These are phyloP conservation scores for Lepilemur ruficaudatus DNA, from an alignment of 2,797 vertebrate genomes.

Conservation along the genomic window DNA sequence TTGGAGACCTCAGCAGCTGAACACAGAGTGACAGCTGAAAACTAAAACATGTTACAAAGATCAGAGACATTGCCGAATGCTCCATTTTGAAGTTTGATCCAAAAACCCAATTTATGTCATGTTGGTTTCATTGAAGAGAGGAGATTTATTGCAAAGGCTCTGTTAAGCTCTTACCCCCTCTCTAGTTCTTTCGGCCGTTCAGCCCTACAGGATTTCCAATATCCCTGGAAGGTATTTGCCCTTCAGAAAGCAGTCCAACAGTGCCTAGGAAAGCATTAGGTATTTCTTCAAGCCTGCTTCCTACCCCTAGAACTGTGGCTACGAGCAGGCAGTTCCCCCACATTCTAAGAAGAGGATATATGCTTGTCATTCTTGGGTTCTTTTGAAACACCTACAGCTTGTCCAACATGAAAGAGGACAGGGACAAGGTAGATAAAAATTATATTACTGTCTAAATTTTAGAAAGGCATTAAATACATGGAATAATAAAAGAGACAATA, in stretches of 20 bases:
- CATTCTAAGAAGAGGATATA: background rate
- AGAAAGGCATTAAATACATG: background rate
- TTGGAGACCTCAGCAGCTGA: slow-evolving; percentile 78
- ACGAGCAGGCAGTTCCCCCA: background rate
- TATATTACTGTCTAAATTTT: background rate
- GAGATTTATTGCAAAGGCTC: slow-evolving; percentile 58
- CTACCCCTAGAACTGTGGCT: background rate
- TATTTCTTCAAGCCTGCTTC: background rate
- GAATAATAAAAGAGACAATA: background rate
- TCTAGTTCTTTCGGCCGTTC: slow-evolving; percentile 38
- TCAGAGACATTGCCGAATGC: slow-evolving; percentile 78
- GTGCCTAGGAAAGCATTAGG: slow-evolving; percentile 37
- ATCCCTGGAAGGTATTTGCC: slow-evolving; percentile 67
- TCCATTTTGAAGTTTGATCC: slow-evolving; percentile 81
- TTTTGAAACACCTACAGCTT: slow-evolving; percentile 46
- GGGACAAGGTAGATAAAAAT: background rate
- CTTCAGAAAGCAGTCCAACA: slow-evolving; percentile 64
- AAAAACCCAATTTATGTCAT: slow-evolving; percentile 76
- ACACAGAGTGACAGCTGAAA: slow-evolving; percentile 76
- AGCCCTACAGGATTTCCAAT: slow-evolving; percentile 55
- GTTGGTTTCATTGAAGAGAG: slow-evolving; percentile 73
- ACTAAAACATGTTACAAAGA: slow-evolving; percentile 78
- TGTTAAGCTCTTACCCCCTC: slow-evolving; percentile 46
- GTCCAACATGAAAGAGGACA: slow-evolving; percentile 37
- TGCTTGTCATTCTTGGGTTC: background rate